Evolutionary conservation across 2,797 vertebrate species (phyloP).

Genomic region (Manis pentadactyla): DNA sequence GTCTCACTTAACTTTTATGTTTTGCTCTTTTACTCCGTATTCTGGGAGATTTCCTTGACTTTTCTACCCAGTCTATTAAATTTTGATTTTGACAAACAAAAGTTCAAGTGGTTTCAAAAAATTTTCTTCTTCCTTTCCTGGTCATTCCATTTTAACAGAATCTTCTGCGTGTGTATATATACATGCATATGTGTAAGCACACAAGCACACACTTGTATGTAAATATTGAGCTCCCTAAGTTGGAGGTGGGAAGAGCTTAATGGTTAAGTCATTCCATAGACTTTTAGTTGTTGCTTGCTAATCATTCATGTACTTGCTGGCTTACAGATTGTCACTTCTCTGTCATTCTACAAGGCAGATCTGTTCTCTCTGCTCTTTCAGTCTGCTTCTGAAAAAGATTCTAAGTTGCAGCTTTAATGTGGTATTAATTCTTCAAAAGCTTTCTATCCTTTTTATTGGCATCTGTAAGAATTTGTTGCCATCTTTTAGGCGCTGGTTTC

Average conservation of each 20-base stretch:
- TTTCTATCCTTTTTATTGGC: background rate
- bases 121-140: background rate
- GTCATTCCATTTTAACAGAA: conserved; percentile 14
- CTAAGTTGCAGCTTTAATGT: conserved; percentile 3
- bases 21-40: conserved; percentile 29
- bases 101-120: conserved; percentile 46
- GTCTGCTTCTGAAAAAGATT: background rate
- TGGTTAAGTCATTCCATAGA: background rate
- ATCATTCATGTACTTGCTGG: background rate
- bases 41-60: conserved; percentile 6
- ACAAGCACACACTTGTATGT: background rate
- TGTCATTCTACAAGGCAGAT: background rate
- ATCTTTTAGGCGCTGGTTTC: background rate
- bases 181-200: background rate
- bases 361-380: background rate
- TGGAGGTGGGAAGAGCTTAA: background rate
- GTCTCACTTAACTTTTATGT: conserved; percentile 23
- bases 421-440: background rate
- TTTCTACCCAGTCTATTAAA: conserved; percentile 39
- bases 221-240: background rate
- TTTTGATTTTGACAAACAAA: conserved; percentile 48
- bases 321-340: conserved; percentile 27
- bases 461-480: background rate
- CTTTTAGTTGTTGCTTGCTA: background rate
- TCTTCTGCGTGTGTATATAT: background rate